Percentiles rank a stretch among this genome's conserved stretches.
Evolutionary conservation across 2,113 vertebrate species (phyloP).

Genomic region (Puma concolor): DNA sequence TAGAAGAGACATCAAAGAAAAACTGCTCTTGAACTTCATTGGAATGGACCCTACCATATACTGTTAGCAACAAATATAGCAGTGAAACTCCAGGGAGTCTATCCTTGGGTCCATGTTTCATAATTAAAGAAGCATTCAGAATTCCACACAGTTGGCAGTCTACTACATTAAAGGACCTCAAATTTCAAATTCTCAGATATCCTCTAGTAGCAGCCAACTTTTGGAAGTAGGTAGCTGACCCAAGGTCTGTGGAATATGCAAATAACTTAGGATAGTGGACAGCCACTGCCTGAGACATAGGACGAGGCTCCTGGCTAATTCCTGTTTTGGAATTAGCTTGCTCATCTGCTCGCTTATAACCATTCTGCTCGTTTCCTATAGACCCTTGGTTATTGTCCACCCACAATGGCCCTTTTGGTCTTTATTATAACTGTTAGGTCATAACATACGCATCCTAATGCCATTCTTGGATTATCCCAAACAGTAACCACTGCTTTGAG

Average conservation of each 20-base stretch:
- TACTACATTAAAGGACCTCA: background rate
- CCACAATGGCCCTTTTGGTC: background rate
- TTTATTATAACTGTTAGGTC: background rate
- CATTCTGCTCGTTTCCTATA: background rate
- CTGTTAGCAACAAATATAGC: background rate
- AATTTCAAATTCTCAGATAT: background rate
- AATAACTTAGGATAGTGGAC: background rate
- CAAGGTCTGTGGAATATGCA: background rate
- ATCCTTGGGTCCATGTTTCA: background rate
- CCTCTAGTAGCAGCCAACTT: background rate
- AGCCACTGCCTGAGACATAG: background rate
- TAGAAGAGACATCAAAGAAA: background rate
- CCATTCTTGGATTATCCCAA: background rate
- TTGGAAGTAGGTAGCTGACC: background rate
- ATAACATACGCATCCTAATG: background rate
- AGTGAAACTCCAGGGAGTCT: background rate
- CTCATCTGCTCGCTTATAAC: background rate
- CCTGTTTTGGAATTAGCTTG: background rate
- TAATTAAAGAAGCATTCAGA: background rate
- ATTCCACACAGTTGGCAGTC: background rate
- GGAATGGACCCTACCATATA: background rate
- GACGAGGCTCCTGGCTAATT: background rate
- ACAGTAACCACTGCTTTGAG: background rate
- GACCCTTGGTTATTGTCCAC: background rate
- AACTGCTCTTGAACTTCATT: background rate